Conservation (phyloP, 2,113 vertebrate species). For the Pollimyrus isidori region DNA sequence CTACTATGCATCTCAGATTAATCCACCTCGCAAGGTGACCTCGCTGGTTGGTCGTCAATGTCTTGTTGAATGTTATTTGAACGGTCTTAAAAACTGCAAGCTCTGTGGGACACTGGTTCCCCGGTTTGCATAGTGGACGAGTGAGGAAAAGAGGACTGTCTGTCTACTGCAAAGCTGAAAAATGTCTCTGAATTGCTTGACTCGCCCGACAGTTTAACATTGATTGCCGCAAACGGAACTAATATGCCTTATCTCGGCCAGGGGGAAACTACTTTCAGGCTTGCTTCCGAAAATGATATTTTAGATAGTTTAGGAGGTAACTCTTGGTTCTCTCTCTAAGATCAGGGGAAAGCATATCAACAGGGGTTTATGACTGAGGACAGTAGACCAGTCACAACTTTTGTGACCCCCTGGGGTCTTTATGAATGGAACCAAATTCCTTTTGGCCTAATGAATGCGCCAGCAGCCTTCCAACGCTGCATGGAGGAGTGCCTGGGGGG, state of each 20-base stretch:
- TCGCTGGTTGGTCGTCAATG: too few species aligned
- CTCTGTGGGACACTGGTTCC: conserved; percentile 33
- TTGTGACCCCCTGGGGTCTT: neutral
- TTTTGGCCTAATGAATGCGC: conserved; percentile 18
- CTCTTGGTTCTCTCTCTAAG: neutral
- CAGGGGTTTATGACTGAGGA: neutral
- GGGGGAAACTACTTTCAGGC: too few species aligned
- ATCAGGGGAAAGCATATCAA: neutral
- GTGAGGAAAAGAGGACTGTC: conserved; percentile 13
- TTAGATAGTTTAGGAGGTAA: neutral
- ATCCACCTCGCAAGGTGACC: too few species aligned
- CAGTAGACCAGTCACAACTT: neutral
- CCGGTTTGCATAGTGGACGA: conserved; percentile 35
- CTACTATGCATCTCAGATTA: too few species aligned
- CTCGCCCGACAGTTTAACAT: too few species aligned
- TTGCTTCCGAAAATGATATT: too few species aligned
- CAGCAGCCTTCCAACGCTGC: neutral
- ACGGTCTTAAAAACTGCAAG: conserved; percentile 14
- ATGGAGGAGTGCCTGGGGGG: neutral
- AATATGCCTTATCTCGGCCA: too few species aligned
- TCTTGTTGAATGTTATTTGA: conserved; percentile 21
- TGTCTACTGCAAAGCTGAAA: conserved; percentile 21
- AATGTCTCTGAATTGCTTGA: conserved; percentile 13
- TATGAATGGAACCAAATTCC: conserved; percentile 2
- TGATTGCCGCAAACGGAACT: too few species aligned